These are phyloP conservation scores for Periphyllus acericola DNA, from an alignment of 2,888 invertebrate genomes.

Conservation along the genomic window DNA sequence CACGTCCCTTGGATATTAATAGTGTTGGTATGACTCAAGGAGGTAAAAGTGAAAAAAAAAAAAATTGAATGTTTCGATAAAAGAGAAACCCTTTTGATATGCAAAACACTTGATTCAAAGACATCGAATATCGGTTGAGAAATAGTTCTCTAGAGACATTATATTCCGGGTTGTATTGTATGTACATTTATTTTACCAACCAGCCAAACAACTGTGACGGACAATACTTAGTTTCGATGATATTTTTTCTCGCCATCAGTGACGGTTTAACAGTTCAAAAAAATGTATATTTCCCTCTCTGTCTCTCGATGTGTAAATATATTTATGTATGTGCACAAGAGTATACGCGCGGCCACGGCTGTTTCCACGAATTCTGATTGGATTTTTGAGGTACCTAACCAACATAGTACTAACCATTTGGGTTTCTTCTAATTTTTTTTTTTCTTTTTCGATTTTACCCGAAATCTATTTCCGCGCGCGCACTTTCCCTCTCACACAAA, in stretches of 20 bases:
- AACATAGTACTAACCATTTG: background rate
- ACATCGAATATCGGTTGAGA: constrained; percentile 34
- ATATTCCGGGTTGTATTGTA: background rate
- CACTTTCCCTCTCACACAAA: too few species aligned
- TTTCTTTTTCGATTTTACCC: constrained; percentile 4
- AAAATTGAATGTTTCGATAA: constrained; percentile 3
- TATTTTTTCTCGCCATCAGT: constrained; percentile 29
- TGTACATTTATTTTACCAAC: constrained; percentile 15
- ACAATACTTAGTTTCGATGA: constrained; percentile 38
- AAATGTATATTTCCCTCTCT: background rate
- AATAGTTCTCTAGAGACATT: constrained; percentile 22
- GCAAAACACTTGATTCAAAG: constrained; percentile 37
- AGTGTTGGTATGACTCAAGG: background rate
- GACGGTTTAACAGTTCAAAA: background rate
- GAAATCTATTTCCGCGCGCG: constrained; percentile 16
- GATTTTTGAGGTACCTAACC: background rate
- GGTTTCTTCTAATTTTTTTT: constrained; percentile 17
- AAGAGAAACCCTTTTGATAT: constrained; percentile 6
- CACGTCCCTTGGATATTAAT: constrained; percentile 6
- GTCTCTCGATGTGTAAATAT: too few species aligned
- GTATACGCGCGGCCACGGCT: background rate
- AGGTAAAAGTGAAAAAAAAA: constrained; percentile 1
- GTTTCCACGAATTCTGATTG: constrained; percentile 26
- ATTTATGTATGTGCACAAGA: too few species aligned
- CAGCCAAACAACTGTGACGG: background rate